A percentile compares a stretch with the other conserved stretches of the same genome.
Evolutionary conservation across 2,888 invertebrate species (phyloP).

Genomic region (Sisyra terminalis): DNA sequence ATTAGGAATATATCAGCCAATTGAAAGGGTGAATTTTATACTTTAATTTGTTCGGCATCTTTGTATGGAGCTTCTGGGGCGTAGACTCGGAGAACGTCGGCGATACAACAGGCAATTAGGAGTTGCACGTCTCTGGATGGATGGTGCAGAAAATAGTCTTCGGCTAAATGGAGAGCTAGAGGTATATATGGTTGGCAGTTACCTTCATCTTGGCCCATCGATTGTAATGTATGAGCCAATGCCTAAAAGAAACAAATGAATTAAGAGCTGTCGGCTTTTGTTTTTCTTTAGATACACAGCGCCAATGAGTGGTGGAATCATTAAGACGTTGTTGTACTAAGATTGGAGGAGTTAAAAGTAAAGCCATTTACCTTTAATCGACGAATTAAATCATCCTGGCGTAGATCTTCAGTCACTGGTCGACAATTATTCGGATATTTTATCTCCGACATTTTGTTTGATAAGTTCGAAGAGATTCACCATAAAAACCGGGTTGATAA

Average conservation of each 20-base stretch:
- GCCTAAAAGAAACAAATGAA: constrained; percentile 35
- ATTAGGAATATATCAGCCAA: no score
- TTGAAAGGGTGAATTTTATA: constrained; percentile 13
- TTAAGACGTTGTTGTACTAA: no score
- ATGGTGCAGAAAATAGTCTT: constrained; percentile 84
- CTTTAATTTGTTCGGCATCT: constrained; percentile 81
- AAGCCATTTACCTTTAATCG: constrained; percentile 61
- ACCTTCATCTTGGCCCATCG: constrained; percentile 92
- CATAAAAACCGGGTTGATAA: no score
- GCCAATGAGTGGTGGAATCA: no score
- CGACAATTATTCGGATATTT: constrained; percentile 90
- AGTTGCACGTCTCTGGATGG: constrained; percentile 84
- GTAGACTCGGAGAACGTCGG: constrained; percentile 89
- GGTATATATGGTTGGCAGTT: constrained; percentile 85
- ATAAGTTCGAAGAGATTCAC: no score
- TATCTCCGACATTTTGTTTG: constrained; percentile 57
- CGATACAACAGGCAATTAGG: constrained; percentile 91
- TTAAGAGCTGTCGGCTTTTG: no score
- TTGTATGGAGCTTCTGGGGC: constrained; percentile 97
- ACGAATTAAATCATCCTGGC: constrained; percentile 88
- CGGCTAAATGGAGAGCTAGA: constrained; percentile 79
- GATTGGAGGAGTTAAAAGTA: neutral
- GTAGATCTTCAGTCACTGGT: constrained; percentile 85
- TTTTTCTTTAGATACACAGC: no score
- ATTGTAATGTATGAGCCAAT: constrained; percentile 84